Evolutionary conservation across 2,113 vertebrate species (phyloP), one percentile per base, ranked within the genome.

Genomic region (Myotis brandtii): DNA sequence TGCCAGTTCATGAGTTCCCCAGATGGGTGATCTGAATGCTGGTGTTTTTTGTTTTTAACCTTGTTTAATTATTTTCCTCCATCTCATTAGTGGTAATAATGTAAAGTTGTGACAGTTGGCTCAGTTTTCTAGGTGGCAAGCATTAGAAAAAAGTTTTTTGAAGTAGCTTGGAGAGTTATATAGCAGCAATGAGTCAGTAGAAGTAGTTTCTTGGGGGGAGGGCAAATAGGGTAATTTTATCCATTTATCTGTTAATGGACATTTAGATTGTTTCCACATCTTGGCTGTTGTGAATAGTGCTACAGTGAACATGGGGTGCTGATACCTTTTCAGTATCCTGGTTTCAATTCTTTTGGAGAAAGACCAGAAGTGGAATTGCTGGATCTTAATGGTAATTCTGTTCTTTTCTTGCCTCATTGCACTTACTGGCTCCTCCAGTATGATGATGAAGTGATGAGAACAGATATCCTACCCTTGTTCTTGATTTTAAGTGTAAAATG

Each of bases 81-180:
- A 23, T 12, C 16, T 25, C 40, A 6, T 86, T 59, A 83, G 9
- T 64, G 81, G 30, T 79, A 56, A 20, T 89, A 48, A 62, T 86
- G 64, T 89, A 64, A 96, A 89, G 54, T 70, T 73, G 80, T 92
- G 9, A 84, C 20, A 34, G 52, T 87, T 80, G 46, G 59, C 52
- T 80, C 40, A 18, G 70, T 84, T 81, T 64, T 85, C 23, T 88
- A 73, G 52, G 20, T 40, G 59, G 46, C 27, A 81, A 27, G n/a
- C 30, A 13, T 82, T 79, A 85, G 13, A 27, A 62, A 77, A 72
- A 64, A 66, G 20, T 70, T n/a, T 86, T 82, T 50, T 66, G 69
- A 87, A 85, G 30, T 83, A 66, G 13, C 3, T 18, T 70, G 43
- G 85, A 84, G 50, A 64, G 9, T 80, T 92, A 14, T 37, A 46